These are phyloP conservation scores for Salvelinus alpinus DNA, from an alignment of 2,113 vertebrate genomes.

Conservation along the genomic window DNA sequence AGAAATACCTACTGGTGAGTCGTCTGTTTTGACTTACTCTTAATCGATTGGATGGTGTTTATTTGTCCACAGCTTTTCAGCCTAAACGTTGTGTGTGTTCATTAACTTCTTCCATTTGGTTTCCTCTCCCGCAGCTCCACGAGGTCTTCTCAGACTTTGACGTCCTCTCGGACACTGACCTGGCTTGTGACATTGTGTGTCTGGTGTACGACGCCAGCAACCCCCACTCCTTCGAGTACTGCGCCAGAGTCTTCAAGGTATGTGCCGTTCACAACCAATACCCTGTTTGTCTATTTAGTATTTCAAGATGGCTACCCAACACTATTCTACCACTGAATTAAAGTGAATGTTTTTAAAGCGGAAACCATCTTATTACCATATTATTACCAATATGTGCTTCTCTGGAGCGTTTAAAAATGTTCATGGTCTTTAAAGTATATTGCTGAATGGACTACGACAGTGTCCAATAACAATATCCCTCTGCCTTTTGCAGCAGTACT, in stretches of 20 bases:
- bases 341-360: too few species aligned
- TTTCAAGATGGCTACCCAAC: too few species aligned
- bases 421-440: too few species aligned
- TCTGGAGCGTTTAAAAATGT: too few species aligned
- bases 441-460: neutral
- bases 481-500: constrained; percentile 83
- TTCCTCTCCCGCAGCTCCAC: constrained; percentile 78
- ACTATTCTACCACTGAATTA: too few species aligned
- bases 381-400: too few species aligned
- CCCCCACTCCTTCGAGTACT: constrained; percentile 94
- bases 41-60: neutral
- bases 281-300: too few species aligned
- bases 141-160: constrained; percentile 88
- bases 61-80: neutral
- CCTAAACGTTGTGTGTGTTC: neutral
- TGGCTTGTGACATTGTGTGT: constrained; percentile 89
- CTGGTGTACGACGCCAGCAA: constrained; percentile 93
- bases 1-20: constrained; percentile 96
- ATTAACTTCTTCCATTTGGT: neutral
- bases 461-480: neutral
- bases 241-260: constrained; percentile 94
- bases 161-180: constrained; percentile 85
- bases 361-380: too few species aligned
- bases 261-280: too few species aligned
- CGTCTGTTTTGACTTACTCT: neutral